These are phyloP conservation scores for Neostethus bicornis DNA, from an alignment of 2,797 vertebrate genomes.

Conservation along the genomic window DNA sequence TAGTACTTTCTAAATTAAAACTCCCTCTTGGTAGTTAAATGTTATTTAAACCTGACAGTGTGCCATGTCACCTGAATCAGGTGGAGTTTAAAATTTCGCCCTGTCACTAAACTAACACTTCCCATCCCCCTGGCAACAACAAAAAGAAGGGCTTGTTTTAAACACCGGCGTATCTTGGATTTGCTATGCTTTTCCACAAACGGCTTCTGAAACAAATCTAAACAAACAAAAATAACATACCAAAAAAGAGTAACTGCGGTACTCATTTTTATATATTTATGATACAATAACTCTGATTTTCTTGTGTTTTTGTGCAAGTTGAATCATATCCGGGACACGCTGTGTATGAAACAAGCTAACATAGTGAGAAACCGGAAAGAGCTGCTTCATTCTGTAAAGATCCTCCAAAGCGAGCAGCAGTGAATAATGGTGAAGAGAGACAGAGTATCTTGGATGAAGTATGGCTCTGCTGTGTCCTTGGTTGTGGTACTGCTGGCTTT, in stretches of 20 bases:
- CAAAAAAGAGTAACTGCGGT: too few relatives aligned
- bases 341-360: conserved; percentile 4
- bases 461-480: conserved; percentile 74
- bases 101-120: conserved; percentile 13
- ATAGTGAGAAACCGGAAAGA: background rate
- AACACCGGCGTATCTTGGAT: rapidly evolving
- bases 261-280: too few relatives aligned
- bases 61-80: background rate
- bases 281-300: background rate
- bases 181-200: background rate
- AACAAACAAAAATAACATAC: too few relatives aligned
- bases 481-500: conserved; percentile 74
- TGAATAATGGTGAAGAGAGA: conserved; percentile 64
- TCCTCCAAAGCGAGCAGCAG: background rate
- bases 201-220: too few relatives aligned
- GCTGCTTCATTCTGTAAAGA: background rate
- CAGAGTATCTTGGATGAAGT: conserved; percentile 70
- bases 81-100: conserved; percentile 44
- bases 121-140: conserved; percentile 24
- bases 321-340: conserved; percentile 1
- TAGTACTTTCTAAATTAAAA: too few relatives aligned
- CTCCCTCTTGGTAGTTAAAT: background rate
- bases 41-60: background rate
- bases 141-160: background rate
- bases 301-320: rapidly evolving